Conservation (phyloP, 2,888 invertebrate genomes). For the Sclerodermus sp. region DNA sequence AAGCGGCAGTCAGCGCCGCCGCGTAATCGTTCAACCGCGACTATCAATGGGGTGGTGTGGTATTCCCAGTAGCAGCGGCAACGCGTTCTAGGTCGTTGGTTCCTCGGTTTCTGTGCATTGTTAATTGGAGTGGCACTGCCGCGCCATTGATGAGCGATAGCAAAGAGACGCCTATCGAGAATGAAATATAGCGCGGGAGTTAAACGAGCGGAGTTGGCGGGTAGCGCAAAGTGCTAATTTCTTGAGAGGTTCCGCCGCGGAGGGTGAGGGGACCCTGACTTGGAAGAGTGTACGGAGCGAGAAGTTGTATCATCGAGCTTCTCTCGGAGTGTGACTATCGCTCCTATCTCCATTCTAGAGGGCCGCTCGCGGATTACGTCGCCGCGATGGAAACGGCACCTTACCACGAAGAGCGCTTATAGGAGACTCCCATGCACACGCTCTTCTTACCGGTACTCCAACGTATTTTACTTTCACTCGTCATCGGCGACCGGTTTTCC, state of each 20-base stretch:
- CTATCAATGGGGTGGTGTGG: too few relatives aligned
- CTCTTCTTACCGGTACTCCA: too few relatives aligned
- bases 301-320: slow-evolving; percentile 51
- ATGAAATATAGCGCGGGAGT: neutral
- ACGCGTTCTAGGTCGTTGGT: too few relatives aligned
- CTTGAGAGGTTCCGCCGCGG: neutral
- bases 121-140: too few relatives aligned
- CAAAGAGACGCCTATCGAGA: too few relatives aligned
- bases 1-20: too few relatives aligned
- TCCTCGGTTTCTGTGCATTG: too few relatives aligned
- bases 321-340: slow-evolving; percentile 51
- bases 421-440: slow-evolving; percentile 18
- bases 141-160: too few relatives aligned
- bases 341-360: slow-evolving; percentile 39
- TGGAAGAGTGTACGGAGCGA: slow-evolving; percentile 27
- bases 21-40: too few relatives aligned
- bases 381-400: slow-evolving; percentile 38
- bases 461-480: slow-evolving; percentile 47
- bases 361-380: slow-evolving; percentile 28
- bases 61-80: too few relatives aligned
- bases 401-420: slow-evolving; percentile 42
- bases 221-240: too few relatives aligned
- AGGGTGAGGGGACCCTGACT: slow-evolving; percentile 8
- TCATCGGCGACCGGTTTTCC: slow-evolving; percentile 48
- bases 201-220: too few relatives aligned